phyloP scores from a whole-genome alignment of 2,888 invertebrate genomes.

The Oscheius sp. region DNA sequence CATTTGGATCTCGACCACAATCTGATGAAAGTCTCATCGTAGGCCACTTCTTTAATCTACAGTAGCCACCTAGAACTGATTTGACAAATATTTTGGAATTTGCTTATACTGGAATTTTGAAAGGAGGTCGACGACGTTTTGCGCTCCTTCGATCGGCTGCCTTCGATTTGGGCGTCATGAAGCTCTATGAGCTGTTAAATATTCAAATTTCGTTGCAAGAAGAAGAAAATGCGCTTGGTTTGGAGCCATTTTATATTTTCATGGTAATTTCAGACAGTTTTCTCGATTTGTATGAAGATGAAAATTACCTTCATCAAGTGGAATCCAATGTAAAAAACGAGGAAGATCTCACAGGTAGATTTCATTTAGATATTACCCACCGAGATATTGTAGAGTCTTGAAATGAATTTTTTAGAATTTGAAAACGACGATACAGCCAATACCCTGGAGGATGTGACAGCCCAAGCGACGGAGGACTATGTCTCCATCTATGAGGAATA shows the following conservation, averaged over 20 bases:
- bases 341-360: too few species aligned
- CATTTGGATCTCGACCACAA: slow-evolving; percentile 22
- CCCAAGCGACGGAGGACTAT: slow-evolving; percentile 41
- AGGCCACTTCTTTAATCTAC: background rate
- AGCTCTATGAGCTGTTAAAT: slow-evolving; percentile 16
- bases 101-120: slow-evolving; percentile 13
- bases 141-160: slow-evolving; percentile 6
- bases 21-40: slow-evolving; percentile 23
- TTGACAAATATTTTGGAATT: slow-evolving; percentile 23
- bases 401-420: background rate
- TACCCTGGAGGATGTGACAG: slow-evolving; percentile 26
- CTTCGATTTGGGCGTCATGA: slow-evolving; percentile 18
- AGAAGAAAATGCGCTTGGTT: background rate
- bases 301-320: background rate
- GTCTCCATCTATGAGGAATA: slow-evolving; percentile 53
- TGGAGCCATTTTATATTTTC: background rate
- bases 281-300: background rate
- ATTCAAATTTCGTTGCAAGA: background rate
- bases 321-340: background rate
- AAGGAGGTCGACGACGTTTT: slow-evolving; percentile 9
- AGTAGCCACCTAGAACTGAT: slow-evolving; percentile 11
- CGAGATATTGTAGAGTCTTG: background rate
- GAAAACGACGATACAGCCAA: background rate
- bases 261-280: background rate
- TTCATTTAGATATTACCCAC: too few species aligned